Evolutionary conservation across 1,140 invertebrate genomes (phyloP).

Genomic region (Dendrolimus kikuchii): DNA sequence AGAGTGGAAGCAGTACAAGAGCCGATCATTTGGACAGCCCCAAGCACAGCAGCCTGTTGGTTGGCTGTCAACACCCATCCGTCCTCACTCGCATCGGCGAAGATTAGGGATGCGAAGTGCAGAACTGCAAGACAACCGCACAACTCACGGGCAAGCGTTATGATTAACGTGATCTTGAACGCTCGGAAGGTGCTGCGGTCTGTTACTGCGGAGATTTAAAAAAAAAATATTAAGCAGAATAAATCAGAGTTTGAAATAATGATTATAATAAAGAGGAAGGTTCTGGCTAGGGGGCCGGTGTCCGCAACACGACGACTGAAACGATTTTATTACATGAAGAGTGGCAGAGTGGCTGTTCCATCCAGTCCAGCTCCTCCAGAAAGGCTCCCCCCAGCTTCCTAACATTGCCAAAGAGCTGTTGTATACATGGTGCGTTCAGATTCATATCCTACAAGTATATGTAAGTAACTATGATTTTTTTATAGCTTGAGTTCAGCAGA

Average conservation of each 20-base stretch:
- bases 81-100: constrained; percentile 37
- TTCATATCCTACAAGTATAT: too few species aligned
- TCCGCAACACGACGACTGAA: too few species aligned
- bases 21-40: constrained; percentile 46
- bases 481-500: too few species aligned
- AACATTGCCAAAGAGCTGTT: too few species aligned
- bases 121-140: constrained; percentile 56
- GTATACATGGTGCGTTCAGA: too few species aligned
- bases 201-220: constrained; percentile 29
- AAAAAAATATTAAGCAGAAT: background rate
- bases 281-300: too few species aligned
- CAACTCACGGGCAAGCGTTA: constrained; percentile 50
- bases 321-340: too few species aligned
- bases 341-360: too few species aligned
- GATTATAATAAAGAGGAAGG: too few species aligned
- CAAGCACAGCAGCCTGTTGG: constrained; percentile 49
- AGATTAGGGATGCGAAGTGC: constrained; percentile 59
- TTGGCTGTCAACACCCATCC: constrained; percentile 46
- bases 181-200: constrained; percentile 47
- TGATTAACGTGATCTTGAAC: constrained; percentile 50
- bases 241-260: background rate
- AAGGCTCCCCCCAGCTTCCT: too few species aligned
- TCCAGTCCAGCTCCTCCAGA: too few species aligned
- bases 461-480: too few species aligned
- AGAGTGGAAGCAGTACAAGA: constrained; percentile 45